A percentile compares a stretch with the other conserved stretches of the same genome.
Conservation (phyloP, 1,140 invertebrate genomes). For the Hypothenemus hampei region DNA sequence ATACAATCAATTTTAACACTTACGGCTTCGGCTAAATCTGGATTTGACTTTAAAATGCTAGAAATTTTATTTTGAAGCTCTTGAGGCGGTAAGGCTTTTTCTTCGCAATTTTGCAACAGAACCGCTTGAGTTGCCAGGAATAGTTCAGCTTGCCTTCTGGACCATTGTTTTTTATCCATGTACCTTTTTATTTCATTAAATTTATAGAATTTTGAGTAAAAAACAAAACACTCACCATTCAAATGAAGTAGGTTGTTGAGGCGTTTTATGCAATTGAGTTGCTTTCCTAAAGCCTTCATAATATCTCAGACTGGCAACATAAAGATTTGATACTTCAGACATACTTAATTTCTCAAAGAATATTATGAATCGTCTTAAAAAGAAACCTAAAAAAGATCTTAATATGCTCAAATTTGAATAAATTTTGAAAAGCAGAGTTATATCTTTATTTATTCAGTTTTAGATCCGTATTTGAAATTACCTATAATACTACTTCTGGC, state of each 20-base stretch:
- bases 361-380: constrained; percentile 72
- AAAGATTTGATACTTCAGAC: constrained; percentile 67
- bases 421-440: constrained; percentile 42
- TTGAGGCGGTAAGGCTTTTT: constrained; percentile 67
- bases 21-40: constrained; percentile 77
- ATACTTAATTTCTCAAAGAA: constrained; percentile 79
- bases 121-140: constrained; percentile 82
- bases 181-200: constrained; percentile 20
- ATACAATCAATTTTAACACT: constrained; percentile 38
- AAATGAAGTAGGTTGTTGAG: constrained; percentile 20
- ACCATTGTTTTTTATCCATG: constrained; percentile 60
- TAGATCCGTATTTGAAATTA: constrained; percentile 36
- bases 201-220: neutral
- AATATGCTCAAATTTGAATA: no score
- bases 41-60: constrained; percentile 73
- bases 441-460: no score
- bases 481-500: constrained; percentile 48
- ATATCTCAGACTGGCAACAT: constrained; percentile 60
- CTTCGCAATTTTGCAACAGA: constrained; percentile 73
- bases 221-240: constrained; percentile 28
- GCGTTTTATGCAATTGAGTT: constrained; percentile 22
- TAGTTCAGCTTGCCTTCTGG: constrained; percentile 78
- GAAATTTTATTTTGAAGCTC: constrained; percentile 71
- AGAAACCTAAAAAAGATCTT: constrained; percentile 63
- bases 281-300: constrained; percentile 50